Conservation (phyloP, 2,113 vertebrate genomes). For the Dasyornis broadbenti region DNA sequence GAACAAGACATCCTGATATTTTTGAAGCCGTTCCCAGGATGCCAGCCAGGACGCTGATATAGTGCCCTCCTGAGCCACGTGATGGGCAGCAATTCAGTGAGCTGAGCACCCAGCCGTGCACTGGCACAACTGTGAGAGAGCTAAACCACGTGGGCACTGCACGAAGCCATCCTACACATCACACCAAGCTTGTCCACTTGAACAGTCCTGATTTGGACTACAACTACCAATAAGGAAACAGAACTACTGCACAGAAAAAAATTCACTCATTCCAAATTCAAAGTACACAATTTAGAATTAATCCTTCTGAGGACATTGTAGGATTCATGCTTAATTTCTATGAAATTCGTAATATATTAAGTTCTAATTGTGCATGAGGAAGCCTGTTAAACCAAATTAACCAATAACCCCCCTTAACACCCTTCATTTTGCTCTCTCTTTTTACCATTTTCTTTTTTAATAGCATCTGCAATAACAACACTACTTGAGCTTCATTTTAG, state of each 20-base stretch:
- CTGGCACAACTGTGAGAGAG: fast-evolving
- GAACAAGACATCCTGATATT: neutral
- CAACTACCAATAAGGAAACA: neutral
- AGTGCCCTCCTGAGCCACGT: neutral
- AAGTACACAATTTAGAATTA: neutral
- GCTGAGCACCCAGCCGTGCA: neutral
- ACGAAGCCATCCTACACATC: neutral
- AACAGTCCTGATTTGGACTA: neutral
- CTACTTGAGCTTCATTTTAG: neutral
- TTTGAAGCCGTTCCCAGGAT: neutral
- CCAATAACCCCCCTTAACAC: neutral
- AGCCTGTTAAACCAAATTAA: neutral
- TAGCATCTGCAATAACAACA: neutral
- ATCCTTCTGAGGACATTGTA: neutral
- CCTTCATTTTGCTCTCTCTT: neutral
- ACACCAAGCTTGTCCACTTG: neutral
- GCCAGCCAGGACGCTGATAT: neutral
- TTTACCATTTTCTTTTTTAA: neutral
- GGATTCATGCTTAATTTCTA: neutral
- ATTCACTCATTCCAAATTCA: neutral
- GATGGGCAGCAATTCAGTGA: neutral
- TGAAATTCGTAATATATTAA: neutral
- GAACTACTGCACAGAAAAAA: neutral
- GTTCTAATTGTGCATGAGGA: neutral
- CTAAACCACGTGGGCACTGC: neutral